These are phyloP conservation scores for Trypoxylus dichotomus DNA, from an alignment of 1,140 invertebrate species.

Conservation along the genomic window DNA sequence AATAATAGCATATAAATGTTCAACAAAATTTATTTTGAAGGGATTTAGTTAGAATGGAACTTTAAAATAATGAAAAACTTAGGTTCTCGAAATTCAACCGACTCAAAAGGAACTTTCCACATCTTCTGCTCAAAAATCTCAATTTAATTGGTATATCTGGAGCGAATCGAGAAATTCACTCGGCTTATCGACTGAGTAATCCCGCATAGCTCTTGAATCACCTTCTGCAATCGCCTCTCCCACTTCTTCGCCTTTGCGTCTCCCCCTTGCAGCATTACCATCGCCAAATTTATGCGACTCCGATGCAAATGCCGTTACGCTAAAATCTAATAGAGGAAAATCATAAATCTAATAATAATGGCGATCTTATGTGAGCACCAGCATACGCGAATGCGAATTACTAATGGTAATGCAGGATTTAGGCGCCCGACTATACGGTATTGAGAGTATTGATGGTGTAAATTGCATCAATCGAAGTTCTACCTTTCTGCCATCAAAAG, in stretches of 20 bases:
- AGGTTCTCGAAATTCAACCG: too few relatives aligned
- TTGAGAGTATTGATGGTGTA: too few relatives aligned
- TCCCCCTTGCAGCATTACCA: neutral
- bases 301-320: neutral
- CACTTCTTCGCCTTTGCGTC: too few relatives aligned
- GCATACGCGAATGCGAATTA: neutral
- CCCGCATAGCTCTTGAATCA: neutral
- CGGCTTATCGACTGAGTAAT: neutral
- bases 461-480: too few relatives aligned
- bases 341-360: neutral
- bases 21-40: too few relatives aligned
- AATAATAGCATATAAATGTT: too few relatives aligned
- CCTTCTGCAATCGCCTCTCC: neutral
- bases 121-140: neutral
- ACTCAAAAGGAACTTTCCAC: too few relatives aligned
- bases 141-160: neutral
- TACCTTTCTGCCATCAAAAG: too few relatives aligned
- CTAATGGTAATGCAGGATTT: too few relatives aligned
- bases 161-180: neutral
- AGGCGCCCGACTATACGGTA: too few relatives aligned
- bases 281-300: neutral
- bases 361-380: neutral
- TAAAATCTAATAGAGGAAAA: neutral
- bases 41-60: too few relatives aligned
- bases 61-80: too few relatives aligned